Base-by-base conservation (phyloP, 2,888 invertebrate genomes). In the Acanthopleura granulata region DNA sequence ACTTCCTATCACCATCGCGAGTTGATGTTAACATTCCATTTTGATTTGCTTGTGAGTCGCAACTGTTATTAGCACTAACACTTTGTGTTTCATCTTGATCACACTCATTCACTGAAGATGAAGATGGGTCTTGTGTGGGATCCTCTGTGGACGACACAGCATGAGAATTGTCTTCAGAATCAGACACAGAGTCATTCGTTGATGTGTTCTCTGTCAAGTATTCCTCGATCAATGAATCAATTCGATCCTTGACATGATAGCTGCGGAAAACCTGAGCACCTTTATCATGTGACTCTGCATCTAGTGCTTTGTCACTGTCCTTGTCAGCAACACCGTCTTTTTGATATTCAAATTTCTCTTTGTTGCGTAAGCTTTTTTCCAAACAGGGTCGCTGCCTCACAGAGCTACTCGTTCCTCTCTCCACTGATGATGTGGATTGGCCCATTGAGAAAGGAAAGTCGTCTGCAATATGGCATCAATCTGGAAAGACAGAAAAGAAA, bases 171-270 rank as follows among this genome's bases (percentile, higher is more conserved):
- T 71, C 71, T 15, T 71, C 71, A n/a, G 40, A 49, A 49, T 71
- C 71, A 40, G n/a, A n/a, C n/a, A n/a, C n/a, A 62, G 66, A 49
- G 50, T 49, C 18, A 22, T 25, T 16, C 3, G 50, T 71, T 6
- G 50, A 18, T 40, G 50, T 71, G 27, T 71, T 71, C 49, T 71
- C 71, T n/a, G 50, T 40, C 40, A 71, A 49, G 40, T 71, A 71
- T n/a, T 18, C 50, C 49, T 71, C 71, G n/a, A 71, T 71, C 16
- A 71, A 49, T 49, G 71, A 71, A 25, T 71, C 71, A 40, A 71
- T 71, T 27, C 50, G 16, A n/a, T 71, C 71, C 49, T 71, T 71
- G 4, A 71, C 50, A 71, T 71, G 71, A 25, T 71, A 71, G 25
- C 49, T 49, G 1, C 71, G 22, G 29, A 66, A 66, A 18, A 66